These are phyloP conservation scores for Mesorhabditis spiculigera DNA, from an alignment of 2,888 invertebrate genomes.

Conservation along the genomic window DNA sequence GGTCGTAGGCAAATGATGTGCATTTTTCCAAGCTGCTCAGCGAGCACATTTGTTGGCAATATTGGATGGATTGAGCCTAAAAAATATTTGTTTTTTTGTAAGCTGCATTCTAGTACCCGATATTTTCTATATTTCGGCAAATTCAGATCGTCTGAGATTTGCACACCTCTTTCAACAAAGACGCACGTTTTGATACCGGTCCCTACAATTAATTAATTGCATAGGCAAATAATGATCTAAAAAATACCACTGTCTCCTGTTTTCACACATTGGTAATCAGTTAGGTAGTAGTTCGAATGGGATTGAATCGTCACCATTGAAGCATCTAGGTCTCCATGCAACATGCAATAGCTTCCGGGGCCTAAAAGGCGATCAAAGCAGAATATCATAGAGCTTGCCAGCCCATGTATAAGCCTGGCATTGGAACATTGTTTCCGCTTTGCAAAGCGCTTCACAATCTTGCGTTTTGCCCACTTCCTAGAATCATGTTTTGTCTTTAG, in stretches of 20 bases:
- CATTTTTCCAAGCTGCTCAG: neutral
- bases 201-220: too few relatives aligned
- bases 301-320: slow-evolving; percentile 2
- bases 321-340: neutral
- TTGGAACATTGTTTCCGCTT: neutral
- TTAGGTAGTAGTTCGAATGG: neutral
- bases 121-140: neutral
- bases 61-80: slow-evolving; percentile 2
- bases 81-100: neutral
- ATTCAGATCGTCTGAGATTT: slow-evolving; percentile 1
- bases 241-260: neutral
- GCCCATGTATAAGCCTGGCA: slow-evolving; percentile 2
- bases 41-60: neutral
- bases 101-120: neutral
- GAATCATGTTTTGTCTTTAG: neutral
- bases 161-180: neutral
- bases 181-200: neutral
- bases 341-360: neutral
- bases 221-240: neutral
- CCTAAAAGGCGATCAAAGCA: neutral
- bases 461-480: neutral
- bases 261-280: neutral
- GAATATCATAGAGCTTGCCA: neutral
- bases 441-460: neutral
- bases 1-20: slow-evolving; percentile 1